A percentile compares a stretch with the other conserved stretches of the same genome.
Conservation (phyloP, 2,797 vertebrate species). For the Pseudochaenichthys georgianus region DNA sequence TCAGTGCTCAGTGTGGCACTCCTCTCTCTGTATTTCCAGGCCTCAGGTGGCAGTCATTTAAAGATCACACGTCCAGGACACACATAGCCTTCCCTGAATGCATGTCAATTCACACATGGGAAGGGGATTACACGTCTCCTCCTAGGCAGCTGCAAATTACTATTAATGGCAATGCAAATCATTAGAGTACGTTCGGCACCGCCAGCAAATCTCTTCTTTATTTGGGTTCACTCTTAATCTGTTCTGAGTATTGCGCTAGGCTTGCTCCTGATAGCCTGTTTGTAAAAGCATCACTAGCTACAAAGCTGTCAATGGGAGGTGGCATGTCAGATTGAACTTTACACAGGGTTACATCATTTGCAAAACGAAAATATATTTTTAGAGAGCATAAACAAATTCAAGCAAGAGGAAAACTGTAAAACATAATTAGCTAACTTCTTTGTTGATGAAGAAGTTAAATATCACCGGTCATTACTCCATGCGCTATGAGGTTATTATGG, state of each 20-base stretch:
- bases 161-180: slow-evolving; percentile 86
- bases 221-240: slow-evolving; percentile 73
- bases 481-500: slow-evolving; percentile 33
- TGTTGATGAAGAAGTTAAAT: slow-evolving; percentile 64
- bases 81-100: slow-evolving; percentile 75
- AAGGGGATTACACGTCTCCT: slow-evolving; percentile 82
- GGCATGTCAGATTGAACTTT: slow-evolving; percentile 73
- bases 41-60: slow-evolving; percentile 89
- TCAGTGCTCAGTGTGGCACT: slow-evolving; percentile 60
- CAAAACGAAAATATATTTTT: slow-evolving; percentile 57
- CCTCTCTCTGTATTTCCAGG: slow-evolving; percentile 71
- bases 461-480: slow-evolving; percentile 39
- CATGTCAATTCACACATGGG: slow-evolving; percentile 86
- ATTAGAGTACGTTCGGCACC: slow-evolving; percentile 77
- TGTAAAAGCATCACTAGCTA: slow-evolving; percentile 60
- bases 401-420: slow-evolving; percentile 55
- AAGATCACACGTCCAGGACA: slow-evolving; percentile 86
- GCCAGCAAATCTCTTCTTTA: slow-evolving; percentile 73
- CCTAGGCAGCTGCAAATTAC: slow-evolving; percentile 82
- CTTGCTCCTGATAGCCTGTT: slow-evolving; percentile 57
- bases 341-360: slow-evolving; percentile 69
- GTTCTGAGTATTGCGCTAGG: slow-evolving; percentile 70
- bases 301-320: slow-evolving; percentile 69
- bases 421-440: slow-evolving; percentile 64
- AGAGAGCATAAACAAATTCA: slow-evolving; percentile 42